Evolutionary conservation across 2,888 invertebrate species (phyloP).

Genomic region (Caenorhabditis uteleia): DNA sequence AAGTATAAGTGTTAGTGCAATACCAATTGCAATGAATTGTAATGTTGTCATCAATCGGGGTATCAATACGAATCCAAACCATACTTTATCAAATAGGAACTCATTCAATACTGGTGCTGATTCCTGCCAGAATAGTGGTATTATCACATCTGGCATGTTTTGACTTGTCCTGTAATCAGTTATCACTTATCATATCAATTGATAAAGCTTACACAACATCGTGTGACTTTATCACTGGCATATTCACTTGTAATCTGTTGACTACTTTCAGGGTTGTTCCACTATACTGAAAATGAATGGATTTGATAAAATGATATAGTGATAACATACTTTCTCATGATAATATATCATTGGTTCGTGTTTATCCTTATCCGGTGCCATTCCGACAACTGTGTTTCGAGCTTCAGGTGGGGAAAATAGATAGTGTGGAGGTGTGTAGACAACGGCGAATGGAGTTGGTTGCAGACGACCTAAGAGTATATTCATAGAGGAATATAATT

Average conservation of each 20-base stretch:
- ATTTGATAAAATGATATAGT: not conserved
- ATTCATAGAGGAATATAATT: not conserved
- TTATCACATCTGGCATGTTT: slow-evolving; percentile 50
- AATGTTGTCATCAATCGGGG: slow-evolving; percentile 43
- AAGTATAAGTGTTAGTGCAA: slow-evolving; percentile 46
- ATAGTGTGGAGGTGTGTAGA: slow-evolving; percentile 61
- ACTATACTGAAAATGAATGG: slow-evolving; percentile 49
- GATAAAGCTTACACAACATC: slow-evolving; percentile 43
- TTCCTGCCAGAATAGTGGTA: slow-evolving; percentile 57
- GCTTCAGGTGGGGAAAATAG: slow-evolving; percentile 54
- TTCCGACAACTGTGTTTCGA: slow-evolving; percentile 47
- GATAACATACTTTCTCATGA: slow-evolving; percentile 21
- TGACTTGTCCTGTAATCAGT: slow-evolving; percentile 47
- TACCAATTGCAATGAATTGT: slow-evolving; percentile 34
- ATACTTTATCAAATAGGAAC: slow-evolving; percentile 40
- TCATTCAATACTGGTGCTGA: slow-evolving; percentile 42
- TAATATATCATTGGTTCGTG: slow-evolving; percentile 52
- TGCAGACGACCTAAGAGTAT: slow-evolving; percentile 42
- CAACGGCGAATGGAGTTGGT: slow-evolving; percentile 58
- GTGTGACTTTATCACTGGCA: slow-evolving; percentile 46
- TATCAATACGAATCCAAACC: slow-evolving; percentile 51
- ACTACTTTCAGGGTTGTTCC: slow-evolving; percentile 50
- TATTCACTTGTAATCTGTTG: slow-evolving; percentile 54
- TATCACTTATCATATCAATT: not conserved
- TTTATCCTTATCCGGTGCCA: slow-evolving; percentile 30